phyloP scores from a whole-genome alignment of 2,797 vertebrate species.

The Chrysocyon brachyurus region DNA sequence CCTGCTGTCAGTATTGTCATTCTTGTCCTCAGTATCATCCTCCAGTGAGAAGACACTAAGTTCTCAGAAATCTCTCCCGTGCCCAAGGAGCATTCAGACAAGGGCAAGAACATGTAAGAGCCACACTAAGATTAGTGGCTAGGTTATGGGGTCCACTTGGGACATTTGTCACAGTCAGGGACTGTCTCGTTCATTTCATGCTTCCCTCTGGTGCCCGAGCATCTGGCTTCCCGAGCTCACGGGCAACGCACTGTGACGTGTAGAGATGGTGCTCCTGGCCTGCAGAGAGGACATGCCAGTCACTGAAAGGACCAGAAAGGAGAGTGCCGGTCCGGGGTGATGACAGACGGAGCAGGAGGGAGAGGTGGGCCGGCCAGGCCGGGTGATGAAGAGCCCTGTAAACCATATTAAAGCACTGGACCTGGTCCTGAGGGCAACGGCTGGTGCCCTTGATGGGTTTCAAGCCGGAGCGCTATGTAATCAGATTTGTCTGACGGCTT shows the following conservation, averaged over 20 bases:
- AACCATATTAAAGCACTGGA: neutral
- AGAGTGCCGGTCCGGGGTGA: neutral
- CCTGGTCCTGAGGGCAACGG: neutral
- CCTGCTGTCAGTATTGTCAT: neutral
- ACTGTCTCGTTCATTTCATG: neutral
- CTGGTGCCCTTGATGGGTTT: neutral
- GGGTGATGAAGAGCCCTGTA: neutral
- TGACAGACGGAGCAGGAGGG: neutral
- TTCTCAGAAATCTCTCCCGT: neutral
- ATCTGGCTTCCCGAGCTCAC: neutral
- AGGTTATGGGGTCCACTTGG: neutral
- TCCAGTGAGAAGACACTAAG: neutral
- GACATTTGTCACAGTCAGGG: neutral
- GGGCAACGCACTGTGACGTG: fast-evolving
- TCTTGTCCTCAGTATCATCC: neutral
- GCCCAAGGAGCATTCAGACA: neutral
- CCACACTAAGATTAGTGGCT: neutral
- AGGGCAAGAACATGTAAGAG: neutral
- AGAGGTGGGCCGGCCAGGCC: neutral
- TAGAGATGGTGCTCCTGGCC: neutral
- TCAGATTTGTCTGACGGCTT: slow-evolving; percentile 40
- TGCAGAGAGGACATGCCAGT: fast-evolving
- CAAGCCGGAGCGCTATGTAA: neutral
- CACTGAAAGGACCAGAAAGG: neutral
- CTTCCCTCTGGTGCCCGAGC: neutral